phyloP scores from a whole-genome alignment of 2,888 invertebrate genomes.

The Agonopterix arenella region DNA sequence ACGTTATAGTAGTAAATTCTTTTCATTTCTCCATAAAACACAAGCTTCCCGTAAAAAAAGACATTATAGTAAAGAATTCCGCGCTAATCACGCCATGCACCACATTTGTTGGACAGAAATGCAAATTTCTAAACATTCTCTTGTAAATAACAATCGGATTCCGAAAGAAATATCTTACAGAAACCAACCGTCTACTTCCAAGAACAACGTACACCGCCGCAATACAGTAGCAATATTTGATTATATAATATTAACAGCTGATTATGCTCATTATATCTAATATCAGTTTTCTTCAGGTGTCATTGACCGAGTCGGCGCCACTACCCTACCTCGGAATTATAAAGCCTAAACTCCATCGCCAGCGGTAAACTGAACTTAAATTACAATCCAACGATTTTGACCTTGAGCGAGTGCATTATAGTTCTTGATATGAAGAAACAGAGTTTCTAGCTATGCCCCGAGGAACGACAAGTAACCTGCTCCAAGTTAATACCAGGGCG shows the following conservation, averaged over 20 bases:
- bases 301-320: constrained; percentile 8
- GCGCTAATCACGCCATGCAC: too few species aligned
- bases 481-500: constrained; percentile 5
- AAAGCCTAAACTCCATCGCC: not conserved
- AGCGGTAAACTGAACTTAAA: not conserved
- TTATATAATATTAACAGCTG: constrained; percentile 16
- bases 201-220: not conserved
- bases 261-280: constrained; percentile 22
- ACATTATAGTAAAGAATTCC: too few species aligned
- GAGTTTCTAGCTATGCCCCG: constrained; percentile 8
- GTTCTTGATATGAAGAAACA: not conserved
- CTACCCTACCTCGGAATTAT: not conserved
- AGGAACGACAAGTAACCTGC: constrained; percentile 5
- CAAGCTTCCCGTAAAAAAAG: too few species aligned
- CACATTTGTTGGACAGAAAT: not conserved
- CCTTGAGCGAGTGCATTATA: constrained; percentile 1
- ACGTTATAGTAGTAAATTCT: too few species aligned
- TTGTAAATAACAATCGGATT: not conserved
- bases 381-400: not conserved
- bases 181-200: too few species aligned
- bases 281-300: constrained; percentile 16
- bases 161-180: too few species aligned
- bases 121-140: not conserved
- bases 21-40: too few species aligned
- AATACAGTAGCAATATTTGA: not conserved